Conservation (phyloP, 2,797 vertebrate species). For the Chromobotia macracanthus region DNA sequence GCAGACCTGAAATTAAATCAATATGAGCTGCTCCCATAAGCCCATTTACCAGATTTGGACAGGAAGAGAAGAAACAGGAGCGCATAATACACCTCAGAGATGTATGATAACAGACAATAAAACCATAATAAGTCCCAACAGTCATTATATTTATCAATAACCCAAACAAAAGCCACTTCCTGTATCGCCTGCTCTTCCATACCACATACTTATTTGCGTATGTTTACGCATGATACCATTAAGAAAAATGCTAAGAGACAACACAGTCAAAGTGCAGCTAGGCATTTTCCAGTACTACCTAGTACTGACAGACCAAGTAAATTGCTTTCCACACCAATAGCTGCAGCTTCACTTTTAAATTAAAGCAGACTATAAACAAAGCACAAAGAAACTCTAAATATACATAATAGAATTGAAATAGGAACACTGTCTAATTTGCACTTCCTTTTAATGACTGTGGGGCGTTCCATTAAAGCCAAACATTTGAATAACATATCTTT, state of each 20-base stretch:
- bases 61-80: neutral
- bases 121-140: constrained; percentile 25
- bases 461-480: constrained; percentile 29
- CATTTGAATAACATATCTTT: constrained; percentile 31
- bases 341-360: constrained; percentile 36
- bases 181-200: neutral
- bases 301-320: constrained; percentile 41
- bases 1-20: constrained; percentile 34
- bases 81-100: constrained; percentile 3
- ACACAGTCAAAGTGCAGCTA: constrained; percentile 17
- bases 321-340: constrained; percentile 35
- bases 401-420: constrained; percentile 41
- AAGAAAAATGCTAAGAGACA: constrained; percentile 34
- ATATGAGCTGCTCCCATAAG: constrained; percentile 24
- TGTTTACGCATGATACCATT: constrained; percentile 14
- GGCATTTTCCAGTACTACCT: constrained; percentile 32
- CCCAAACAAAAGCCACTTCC: constrained; percentile 26
- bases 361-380: constrained; percentile 34
- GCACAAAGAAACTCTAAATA: constrained; percentile 25
- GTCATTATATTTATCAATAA: constrained; percentile 9
- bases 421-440: constrained; percentile 29
- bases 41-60: constrained; percentile 19
- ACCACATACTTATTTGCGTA: neutral
- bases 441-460: constrained; percentile 38
- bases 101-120: constrained; percentile 26